phyloP scores from a whole-genome alignment of 1,140 invertebrate genomes.

The Calliopsis andreniformis region DNA sequence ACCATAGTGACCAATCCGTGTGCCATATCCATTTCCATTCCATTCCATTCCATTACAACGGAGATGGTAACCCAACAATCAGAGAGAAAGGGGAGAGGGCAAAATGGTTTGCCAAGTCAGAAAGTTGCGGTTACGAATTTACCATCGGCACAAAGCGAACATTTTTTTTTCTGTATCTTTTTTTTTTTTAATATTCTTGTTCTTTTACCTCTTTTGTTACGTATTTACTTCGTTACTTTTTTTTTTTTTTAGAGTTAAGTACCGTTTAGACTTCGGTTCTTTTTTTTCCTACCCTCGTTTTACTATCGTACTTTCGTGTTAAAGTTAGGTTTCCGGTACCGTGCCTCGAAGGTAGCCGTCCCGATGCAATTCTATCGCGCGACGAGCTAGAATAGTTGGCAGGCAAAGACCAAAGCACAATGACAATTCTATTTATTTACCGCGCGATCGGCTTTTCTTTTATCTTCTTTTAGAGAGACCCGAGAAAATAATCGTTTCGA shows the following conservation, averaged over 20 bases:
- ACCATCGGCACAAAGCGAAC: slow-evolving; percentile 77
- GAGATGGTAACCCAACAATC: slow-evolving; percentile 89
- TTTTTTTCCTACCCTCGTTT: slow-evolving; percentile 37
- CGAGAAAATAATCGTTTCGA: background rate
- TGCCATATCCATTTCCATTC: slow-evolving; percentile 76
- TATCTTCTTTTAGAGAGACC: background rate
- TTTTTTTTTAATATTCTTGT: slow-evolving; percentile 67
- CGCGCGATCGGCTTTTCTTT: background rate
- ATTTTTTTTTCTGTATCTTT: slow-evolving; percentile 56
- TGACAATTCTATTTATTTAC: background rate
- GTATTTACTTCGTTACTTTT: slow-evolving; percentile 19
- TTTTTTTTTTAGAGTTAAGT: slow-evolving; percentile 45
- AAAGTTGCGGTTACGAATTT: slow-evolving; percentile 83
- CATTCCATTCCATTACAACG: slow-evolving; percentile 80
- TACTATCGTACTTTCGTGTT: slow-evolving; percentile 33
- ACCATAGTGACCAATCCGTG: slow-evolving; percentile 75
- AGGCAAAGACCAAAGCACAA: slow-evolving; percentile 24
- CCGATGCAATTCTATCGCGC: slow-evolving; percentile 17
- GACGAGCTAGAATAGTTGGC: slow-evolving; percentile 16
- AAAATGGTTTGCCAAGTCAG: slow-evolving; percentile 90
- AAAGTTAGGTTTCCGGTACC: slow-evolving; percentile 44
- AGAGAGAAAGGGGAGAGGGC: slow-evolving; percentile 88
- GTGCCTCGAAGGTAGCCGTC: slow-evolving; percentile 57
- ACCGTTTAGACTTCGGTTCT: slow-evolving; percentile 2
- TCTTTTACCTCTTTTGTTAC: slow-evolving; percentile 20